These are phyloP conservation scores for Raillietiella orientalis DNA, from an alignment of 2,888 invertebrate genomes.

Conservation along the genomic window DNA sequence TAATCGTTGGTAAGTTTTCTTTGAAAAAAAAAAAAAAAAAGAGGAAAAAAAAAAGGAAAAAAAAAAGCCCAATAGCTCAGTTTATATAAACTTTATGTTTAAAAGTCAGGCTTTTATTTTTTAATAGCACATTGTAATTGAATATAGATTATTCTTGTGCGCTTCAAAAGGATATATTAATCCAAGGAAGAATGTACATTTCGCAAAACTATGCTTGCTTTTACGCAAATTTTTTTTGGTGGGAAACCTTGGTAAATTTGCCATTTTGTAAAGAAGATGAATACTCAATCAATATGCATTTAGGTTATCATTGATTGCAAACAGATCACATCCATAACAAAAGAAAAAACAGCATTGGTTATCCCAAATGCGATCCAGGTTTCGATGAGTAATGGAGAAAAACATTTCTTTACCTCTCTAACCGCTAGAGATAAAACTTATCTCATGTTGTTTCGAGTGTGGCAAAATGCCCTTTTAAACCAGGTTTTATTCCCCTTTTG, in stretches of 20 bases:
- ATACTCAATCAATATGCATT: constrained; percentile 7
- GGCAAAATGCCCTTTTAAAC: constrained; percentile 83
- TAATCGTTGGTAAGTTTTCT: constrained; percentile 47
- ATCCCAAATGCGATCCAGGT: constrained; percentile 88
- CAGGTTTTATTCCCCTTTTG: constrained; percentile 17
- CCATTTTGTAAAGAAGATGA: neutral
- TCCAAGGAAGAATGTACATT: constrained; percentile 79
- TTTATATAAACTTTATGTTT: neutral
- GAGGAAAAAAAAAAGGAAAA: neutral
- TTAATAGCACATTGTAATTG: neutral
- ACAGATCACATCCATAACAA: constrained; percentile 70
- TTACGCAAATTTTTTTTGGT: constrained; percentile 87
- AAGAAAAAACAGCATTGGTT: constrained; percentile 70
- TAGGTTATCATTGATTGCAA: constrained; percentile 47
- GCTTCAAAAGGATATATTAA: constrained; percentile 73
- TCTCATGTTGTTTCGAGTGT: constrained; percentile 74
- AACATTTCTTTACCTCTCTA: constrained; percentile 79
- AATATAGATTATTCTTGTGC: constrained; percentile 84
- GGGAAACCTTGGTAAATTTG: constrained; percentile 40
- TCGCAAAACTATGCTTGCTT: constrained; percentile 86
- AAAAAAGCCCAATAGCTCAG: constrained; percentile 1
- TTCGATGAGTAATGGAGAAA: constrained; percentile 34
- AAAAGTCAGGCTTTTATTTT: neutral
- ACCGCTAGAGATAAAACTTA: constrained; percentile 75
- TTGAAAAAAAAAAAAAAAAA: neutral